phyloP scores from a whole-genome alignment of 2,113 vertebrate species.

The Phalacrocorax pelagicus region DNA sequence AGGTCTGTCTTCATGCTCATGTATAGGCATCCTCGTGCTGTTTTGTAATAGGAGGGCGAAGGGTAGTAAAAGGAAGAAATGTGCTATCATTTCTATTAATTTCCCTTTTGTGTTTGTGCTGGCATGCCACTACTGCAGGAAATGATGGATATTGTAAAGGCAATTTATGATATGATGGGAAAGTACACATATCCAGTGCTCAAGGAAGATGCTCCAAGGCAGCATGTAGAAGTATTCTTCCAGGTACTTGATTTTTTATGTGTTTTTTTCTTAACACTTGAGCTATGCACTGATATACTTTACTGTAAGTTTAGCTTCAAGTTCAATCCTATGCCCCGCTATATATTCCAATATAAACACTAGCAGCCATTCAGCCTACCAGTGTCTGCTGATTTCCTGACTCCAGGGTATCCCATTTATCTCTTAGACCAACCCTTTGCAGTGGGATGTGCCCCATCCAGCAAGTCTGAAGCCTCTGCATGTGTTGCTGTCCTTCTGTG shows the following conservation, averaged over 20 bases:
- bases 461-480: not conserved
- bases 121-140: conserved; percentile 75
- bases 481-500: not conserved
- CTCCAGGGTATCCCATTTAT: not conserved
- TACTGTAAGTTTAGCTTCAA: not conserved
- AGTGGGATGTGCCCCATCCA: not conserved
- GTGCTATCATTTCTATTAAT: not conserved
- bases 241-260: conserved; percentile 75
- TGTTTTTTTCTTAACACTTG: not conserved
- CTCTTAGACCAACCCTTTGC: not conserved
- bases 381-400: not conserved
- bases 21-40: not conserved
- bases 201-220: conserved; percentile 90
- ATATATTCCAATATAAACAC: not conserved
- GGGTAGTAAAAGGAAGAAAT: not conserved
- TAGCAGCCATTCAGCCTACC: not conserved
- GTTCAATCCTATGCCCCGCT: not conserved
- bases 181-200: conserved; percentile 94
- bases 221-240: conserved; percentile 96
- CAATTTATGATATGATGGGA: conserved; percentile 99
- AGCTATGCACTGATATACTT: not conserved
- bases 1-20: not conserved
- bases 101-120: conserved; percentile 6
- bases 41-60: not conserved
- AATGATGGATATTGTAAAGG: conserved; percentile 96